Base-by-base conservation (phyloP, 1,140 invertebrate species). In the Brachionus calyciflorus region DNA sequence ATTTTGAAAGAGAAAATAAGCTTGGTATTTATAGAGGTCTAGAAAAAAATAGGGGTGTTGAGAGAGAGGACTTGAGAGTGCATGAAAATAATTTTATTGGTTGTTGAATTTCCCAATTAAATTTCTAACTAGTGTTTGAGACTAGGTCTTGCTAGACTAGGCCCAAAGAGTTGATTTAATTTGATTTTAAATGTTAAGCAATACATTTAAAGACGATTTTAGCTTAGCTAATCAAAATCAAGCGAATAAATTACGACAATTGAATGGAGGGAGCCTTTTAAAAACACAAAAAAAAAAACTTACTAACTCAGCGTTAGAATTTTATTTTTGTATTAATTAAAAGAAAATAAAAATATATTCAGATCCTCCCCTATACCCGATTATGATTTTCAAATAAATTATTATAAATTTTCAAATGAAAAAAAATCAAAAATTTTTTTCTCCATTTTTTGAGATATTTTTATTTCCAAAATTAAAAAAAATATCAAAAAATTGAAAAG, bases 211-310 rank as follows among this genome's bases (percentile, higher is more conserved):
- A 21, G 55, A 37, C 19, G 28, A 60, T 17, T 17, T 37, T 37
- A 10, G 55, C 37, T 60, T 0, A 21, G 37, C 55, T 26, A 60
- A 60, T 60, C 28, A 60, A 60, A 60, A 30, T 17, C 10, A 2
- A n/a, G 30, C 0, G 30, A 60, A 60, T 60, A 60, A 60, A 60
- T 60, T 60, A 60, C 55, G 55, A 28, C 33, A 5, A 3, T 55
- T 55, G n/a, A 60, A 37, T 17, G 37, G 55, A 60, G 55, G 55
- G 55, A 17, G n/a, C n/a, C n/a, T n/a, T n/a, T n/a, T n/a, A n/a
- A n/a, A n/a, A n/a, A n/a, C n/a, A n/a, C n/a, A n/a, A n/a, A n/a
- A n/a, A n/a, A n/a, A n/a, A n/a, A n/a, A n/a, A n/a, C n/a, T n/a
- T n/a, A n/a, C n/a, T n/a, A n/a, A n/a, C n/a, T n/a, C n/a, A n/a